These are phyloP conservation scores for Cerceris rybyensis DNA, from an alignment of 2,888 invertebrate genomes.

Conservation along the genomic window DNA sequence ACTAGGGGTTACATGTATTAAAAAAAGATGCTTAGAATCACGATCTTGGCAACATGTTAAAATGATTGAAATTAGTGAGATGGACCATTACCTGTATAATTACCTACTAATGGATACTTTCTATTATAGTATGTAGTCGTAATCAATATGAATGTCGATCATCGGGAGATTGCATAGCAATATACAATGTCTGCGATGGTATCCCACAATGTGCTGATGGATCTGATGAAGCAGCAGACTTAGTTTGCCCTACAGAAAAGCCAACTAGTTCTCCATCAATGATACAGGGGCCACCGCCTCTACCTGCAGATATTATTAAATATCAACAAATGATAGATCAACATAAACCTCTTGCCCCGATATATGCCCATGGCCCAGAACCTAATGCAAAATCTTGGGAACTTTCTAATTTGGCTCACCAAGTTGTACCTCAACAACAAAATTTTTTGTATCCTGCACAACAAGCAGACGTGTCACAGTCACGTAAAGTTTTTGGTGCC, in stretches of 20 bases:
- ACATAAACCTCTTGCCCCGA: conserved; percentile 68
- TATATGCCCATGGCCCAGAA: conserved; percentile 68
- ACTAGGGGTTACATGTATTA: no score
- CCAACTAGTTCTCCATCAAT: conserved; percentile 79
- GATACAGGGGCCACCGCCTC: conserved; percentile 60
- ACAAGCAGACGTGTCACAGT: conserved; percentile 61
- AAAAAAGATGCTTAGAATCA: no score
- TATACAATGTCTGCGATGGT: conserved; percentile 97
- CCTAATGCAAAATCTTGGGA: conserved; percentile 71
- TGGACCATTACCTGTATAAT: no score
- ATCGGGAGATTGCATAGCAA: conserved; percentile 95
- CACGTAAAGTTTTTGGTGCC: conserved; percentile 67
- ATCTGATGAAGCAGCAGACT: conserved; percentile 94
- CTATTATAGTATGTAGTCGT: conserved; percentile 86
- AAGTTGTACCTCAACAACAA: conserved; percentile 67
- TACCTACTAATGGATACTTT: no score
- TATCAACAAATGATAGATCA: conserved; percentile 75
- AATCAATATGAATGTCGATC: conserved; percentile 94
- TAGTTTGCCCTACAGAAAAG: conserved; percentile 86
- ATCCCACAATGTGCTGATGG: conserved; percentile 95
- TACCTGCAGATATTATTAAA: conserved; percentile 65
- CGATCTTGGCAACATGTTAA: no score
- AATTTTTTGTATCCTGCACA: conserved; percentile 70
- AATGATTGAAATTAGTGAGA: no score
- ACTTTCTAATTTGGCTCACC: conserved; percentile 62